Evolutionary conservation across 92 coral and sea anemone genomes (phyloP), one percentile per base, ranked within the genome.

Genomic region (Phenganax stokvisi): DNA sequence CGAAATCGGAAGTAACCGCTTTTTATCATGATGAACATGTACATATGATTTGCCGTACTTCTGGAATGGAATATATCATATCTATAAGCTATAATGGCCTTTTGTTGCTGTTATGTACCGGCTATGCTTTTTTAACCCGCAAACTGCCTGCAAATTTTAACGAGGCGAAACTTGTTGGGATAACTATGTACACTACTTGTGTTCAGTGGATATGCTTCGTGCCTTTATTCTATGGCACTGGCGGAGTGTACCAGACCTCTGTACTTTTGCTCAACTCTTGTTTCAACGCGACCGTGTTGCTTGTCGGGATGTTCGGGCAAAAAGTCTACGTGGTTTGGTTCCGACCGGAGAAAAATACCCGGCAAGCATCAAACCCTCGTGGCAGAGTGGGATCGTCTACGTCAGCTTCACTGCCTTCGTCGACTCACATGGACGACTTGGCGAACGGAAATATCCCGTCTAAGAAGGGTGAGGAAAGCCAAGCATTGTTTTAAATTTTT

Each of bases 131-230:
- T 54, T 89, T 91, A 58, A 96, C 99, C 77, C 99, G 99, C 64
- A 96, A 96, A 69, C 89, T 97, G 8, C 99, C 99, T 6, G 99
- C 91, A n/a, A 96, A 96, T 80, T 96, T 92, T 74, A 96, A 96
- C 85, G 99, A 96, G 77, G 99, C 99, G n/a, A 88, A 93, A 8
- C 87, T 80, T 81, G 91, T 96, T 10, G 97, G 97, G 58, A 88
- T 92, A 66, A 97, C 99, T 15, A 96, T 92, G 97, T 96, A 96
- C 85, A 91, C 99, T 3, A 96, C 96, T 10, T 96, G 99, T 65
- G 88, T 92, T 0, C 91, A 90, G 51, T 96, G 99, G 99, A 79
- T 96, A 20, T 86, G 96, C 10, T 96, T 96, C 71, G 69, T 96
- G 3, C 99, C 97, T 0, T 91, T 96, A 8, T 97, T 92, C 68